Conservation (phyloP, 1,140 invertebrate genomes). For the Brachionus plicatilis region DNA sequence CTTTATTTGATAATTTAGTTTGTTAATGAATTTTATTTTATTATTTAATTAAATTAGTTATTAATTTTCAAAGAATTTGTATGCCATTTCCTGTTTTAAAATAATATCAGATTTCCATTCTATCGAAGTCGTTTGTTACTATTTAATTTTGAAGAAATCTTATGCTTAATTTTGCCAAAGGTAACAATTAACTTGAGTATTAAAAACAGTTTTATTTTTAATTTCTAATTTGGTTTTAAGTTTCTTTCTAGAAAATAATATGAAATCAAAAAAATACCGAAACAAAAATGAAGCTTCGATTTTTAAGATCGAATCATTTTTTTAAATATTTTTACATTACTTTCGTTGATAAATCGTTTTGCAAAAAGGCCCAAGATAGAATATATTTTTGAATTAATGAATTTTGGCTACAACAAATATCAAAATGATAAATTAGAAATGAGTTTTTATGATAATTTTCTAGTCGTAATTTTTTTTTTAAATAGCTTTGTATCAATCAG, state of each 20-base stretch:
- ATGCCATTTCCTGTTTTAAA: too few relatives aligned
- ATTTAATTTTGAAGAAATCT: not conserved
- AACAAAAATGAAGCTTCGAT: too few relatives aligned
- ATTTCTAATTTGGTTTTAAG: too few relatives aligned
- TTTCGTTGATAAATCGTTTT: too few relatives aligned
- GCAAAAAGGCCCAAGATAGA: too few relatives aligned
- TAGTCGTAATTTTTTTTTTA: not conserved
- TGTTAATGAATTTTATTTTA: too few relatives aligned
- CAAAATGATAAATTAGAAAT: not conserved
- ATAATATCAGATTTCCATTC: not conserved
- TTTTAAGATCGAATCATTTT: not conserved
- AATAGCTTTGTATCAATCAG: not conserved
- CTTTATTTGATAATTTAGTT: too few relatives aligned
- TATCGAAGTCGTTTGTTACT: not conserved
- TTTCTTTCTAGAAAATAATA: too few relatives aligned
- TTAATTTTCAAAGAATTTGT: too few relatives aligned
- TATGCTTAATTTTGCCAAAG: not conserved
- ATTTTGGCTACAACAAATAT: not conserved
- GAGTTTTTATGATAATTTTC: not conserved
- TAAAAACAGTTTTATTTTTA: too few relatives aligned
- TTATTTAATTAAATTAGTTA: too few relatives aligned
- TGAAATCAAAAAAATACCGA: too few relatives aligned
- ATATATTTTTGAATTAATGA: not conserved
- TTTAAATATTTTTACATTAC: not conserved
- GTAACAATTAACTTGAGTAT: not conserved